These are phyloP conservation scores for Lordiphosa collinella DNA, from an alignment of 1,140 invertebrate genomes.

Conservation along the genomic window DNA sequence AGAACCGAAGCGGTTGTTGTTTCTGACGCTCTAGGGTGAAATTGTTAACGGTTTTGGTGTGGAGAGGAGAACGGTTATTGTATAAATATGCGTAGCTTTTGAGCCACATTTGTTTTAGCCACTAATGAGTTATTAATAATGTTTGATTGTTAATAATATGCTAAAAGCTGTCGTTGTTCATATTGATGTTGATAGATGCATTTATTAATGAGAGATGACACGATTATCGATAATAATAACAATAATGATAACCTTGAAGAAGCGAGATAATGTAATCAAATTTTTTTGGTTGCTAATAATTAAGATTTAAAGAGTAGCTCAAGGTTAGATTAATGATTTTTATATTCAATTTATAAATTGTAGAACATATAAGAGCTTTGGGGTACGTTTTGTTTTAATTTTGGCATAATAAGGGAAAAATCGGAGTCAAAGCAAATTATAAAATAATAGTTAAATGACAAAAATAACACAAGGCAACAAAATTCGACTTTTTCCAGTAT, in stretches of 20 bases:
- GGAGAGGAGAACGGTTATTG: slow-evolving; percentile 42
- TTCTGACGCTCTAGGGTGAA: slow-evolving; percentile 39
- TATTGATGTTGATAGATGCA: slow-evolving; percentile 39
- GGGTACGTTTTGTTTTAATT: too few species aligned
- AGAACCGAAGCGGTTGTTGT: slow-evolving; percentile 18
- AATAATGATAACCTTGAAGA: slow-evolving; percentile 37
- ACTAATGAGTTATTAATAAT: slow-evolving; percentile 69
- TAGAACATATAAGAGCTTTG: too few species aligned
- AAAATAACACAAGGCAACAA: too few species aligned
- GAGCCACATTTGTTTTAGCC: slow-evolving; percentile 20
- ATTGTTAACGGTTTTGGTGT: slow-evolving; percentile 49
- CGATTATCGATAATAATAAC: slow-evolving; percentile 36
- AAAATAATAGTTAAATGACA: too few species aligned
- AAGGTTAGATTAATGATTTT: not conserved
- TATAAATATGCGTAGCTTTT: slow-evolving; percentile 28
- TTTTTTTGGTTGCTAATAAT: slow-evolving; percentile 6
- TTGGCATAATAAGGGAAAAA: too few species aligned
- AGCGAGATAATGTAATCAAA: slow-evolving; percentile 1
- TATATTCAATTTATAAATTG: not conserved
- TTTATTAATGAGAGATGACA: slow-evolving; percentile 43
- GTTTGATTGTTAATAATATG: slow-evolving; percentile 33
- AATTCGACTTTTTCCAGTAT: too few species aligned
- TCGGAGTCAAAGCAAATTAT: too few species aligned
- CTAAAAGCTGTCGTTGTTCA: slow-evolving; percentile 3
- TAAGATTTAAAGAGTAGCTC: slow-evolving; percentile 16